These are phyloP conservation scores for Macrotus californicus DNA, from an alignment of 2,113 vertebrate species.

Conservation along the genomic window DNA sequence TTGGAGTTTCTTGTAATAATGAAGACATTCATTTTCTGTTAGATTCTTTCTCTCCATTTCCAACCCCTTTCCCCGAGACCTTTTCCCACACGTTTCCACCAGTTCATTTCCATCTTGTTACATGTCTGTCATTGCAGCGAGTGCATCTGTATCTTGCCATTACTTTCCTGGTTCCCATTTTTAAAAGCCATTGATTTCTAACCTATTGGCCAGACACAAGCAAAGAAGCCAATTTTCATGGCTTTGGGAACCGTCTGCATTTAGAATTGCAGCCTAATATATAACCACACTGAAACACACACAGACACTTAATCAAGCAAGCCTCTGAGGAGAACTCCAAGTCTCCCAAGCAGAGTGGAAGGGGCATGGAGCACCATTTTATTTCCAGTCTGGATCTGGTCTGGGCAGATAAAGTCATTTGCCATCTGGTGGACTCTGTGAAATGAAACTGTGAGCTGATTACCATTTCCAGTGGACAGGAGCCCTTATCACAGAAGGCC, in stretches of 20 bases:
- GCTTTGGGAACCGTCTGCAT: not conserved
- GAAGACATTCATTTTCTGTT: slow-evolving; percentile 32
- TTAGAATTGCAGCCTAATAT: not conserved
- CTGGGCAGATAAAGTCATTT: slow-evolving; percentile 39
- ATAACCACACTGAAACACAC: not conserved
- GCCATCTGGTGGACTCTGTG: slow-evolving; percentile 50
- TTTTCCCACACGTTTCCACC: not conserved
- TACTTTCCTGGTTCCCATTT: not conserved
- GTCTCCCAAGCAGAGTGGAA: not conserved
- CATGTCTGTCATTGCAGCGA: not conserved
- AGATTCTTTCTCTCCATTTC: not conserved
- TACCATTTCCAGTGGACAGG: slow-evolving; percentile 29
- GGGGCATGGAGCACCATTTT: not conserved
- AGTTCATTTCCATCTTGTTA: not conserved
- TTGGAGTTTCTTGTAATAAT: slow-evolving; percentile 18
- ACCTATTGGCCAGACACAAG: not conserved
- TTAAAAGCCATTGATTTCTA: slow-evolving; percentile 3
- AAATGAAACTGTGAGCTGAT: slow-evolving; percentile 28
- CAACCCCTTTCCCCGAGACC: not conserved
- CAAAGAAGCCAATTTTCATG: not conserved
- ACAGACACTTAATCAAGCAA: not conserved
- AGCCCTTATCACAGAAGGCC: slow-evolving; percentile 49
- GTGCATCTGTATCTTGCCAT: not conserved
- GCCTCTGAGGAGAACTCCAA: not conserved
- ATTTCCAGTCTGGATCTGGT: not conserved